Evolutionary conservation across 2,113 vertebrate species (phyloP).

Genomic region (Pholis gunnellus): DNA sequence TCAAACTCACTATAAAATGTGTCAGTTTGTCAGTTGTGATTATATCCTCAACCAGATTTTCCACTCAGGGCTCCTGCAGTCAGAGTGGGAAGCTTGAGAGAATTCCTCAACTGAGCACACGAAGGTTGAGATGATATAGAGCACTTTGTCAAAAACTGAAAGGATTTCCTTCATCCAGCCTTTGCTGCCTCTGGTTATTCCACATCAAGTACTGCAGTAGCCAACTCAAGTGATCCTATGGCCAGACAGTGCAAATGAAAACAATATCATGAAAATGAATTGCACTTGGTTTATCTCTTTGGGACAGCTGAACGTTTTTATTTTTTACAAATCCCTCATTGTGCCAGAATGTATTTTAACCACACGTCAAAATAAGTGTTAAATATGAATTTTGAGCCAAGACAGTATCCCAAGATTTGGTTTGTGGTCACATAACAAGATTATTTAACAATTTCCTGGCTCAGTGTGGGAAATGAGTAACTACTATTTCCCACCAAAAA

Average conservation of each 20-base stretch:
- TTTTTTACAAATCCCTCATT: not conserved
- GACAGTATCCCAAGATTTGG: slow-evolving; percentile 13
- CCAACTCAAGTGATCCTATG: slow-evolving; percentile 49
- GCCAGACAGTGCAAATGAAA: slow-evolving; percentile 53
- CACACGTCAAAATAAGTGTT: slow-evolving; percentile 47
- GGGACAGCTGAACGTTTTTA: not conserved
- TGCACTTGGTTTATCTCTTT: slow-evolving; percentile 14
- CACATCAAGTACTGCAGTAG: slow-evolving; percentile 37
- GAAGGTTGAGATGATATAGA: slow-evolving; percentile 33
- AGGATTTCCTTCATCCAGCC: slow-evolving; percentile 42
- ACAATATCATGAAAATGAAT: slow-evolving; percentile 15
- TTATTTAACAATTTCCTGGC: slow-evolving; percentile 30
- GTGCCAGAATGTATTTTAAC: slow-evolving; percentile 18
- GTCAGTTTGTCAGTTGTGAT: slow-evolving; percentile 56
- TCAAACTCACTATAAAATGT: slow-evolving; percentile 46
- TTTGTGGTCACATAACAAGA: slow-evolving; percentile 14
- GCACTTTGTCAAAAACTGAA: slow-evolving; percentile 29
- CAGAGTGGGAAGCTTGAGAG: slow-evolving; percentile 45
- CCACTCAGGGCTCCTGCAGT: slow-evolving; percentile 26
- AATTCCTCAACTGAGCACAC: slow-evolving; percentile 26
- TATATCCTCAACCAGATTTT: slow-evolving; percentile 68
- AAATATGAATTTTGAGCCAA: slow-evolving; percentile 26
- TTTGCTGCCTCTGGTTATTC: slow-evolving; percentile 25
- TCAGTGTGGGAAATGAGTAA: not conserved
- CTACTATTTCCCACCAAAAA: not conserved